Evolutionary conservation across 1,140 invertebrate species (phyloP).

Genomic region (Drosophila gunungcola): DNA sequence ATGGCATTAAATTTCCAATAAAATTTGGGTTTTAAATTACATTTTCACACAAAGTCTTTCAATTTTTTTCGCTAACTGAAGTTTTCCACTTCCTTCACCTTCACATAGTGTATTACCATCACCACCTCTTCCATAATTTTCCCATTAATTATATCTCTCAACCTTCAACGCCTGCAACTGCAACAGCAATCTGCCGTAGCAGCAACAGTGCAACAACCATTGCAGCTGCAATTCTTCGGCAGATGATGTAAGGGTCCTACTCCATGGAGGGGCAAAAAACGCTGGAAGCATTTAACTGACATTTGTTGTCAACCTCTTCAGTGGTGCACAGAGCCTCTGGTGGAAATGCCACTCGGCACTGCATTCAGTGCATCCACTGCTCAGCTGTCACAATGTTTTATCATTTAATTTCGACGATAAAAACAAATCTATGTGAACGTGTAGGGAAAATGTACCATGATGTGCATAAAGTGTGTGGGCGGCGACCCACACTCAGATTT

Average conservation of each 20-base stretch:
- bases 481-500: constrained; percentile 18
- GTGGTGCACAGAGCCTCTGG: constrained; percentile 16
- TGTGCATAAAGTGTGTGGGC: constrained; percentile 30
- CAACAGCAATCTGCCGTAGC: constrained; percentile 21
- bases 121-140: constrained; percentile 57
- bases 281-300: constrained; percentile 70
- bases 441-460: background rate
- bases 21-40: no score
- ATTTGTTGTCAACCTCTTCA: constrained; percentile 72
- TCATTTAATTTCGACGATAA: constrained; percentile 83
- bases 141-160: constrained; percentile 64
- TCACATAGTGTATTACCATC: constrained; percentile 27
- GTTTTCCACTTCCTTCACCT: background rate
- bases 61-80: background rate
- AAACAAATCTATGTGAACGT: constrained; percentile 75
- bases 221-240: constrained; percentile 57
- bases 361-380: constrained; percentile 41
- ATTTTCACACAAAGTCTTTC: no score
- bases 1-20: no score
- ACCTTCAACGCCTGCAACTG: constrained; percentile 42
- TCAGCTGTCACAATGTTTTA: constrained; percentile 82
- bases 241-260: constrained; percentile 64
- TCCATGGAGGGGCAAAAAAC: constrained; percentile 24
- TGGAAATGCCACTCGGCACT: constrained; percentile 68
- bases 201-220: constrained; percentile 16